phyloP scores from a whole-genome alignment of 2,113 vertebrate genomes.

The Bostrychus sinensis region DNA sequence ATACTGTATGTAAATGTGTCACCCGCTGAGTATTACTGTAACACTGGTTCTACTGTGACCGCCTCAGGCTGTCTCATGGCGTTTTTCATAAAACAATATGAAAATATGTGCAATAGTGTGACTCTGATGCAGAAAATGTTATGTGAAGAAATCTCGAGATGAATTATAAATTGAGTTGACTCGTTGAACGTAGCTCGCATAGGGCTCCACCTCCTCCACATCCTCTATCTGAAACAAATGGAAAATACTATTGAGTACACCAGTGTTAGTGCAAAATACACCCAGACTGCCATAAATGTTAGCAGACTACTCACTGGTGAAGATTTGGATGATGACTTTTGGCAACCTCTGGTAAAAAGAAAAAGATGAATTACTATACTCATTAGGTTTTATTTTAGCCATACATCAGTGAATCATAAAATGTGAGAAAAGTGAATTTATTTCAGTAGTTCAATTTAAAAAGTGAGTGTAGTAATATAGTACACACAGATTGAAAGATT shows the following conservation, averaged over 20 bases:
- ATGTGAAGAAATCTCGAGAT: conserved; percentile 60
- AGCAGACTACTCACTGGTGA: conserved; percentile 37
- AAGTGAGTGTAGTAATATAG: too few relatives aligned
- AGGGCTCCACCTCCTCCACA: conserved; percentile 78
- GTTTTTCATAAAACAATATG: conserved; percentile 32
- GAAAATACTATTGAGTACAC: not conserved
- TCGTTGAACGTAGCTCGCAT: conserved; percentile 80
- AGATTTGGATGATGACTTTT: conserved; percentile 28
- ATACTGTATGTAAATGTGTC: not conserved
- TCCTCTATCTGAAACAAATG: conserved; percentile 52
- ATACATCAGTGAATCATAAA: not conserved
- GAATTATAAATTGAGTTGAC: conserved; percentile 83
- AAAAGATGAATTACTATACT: not conserved
- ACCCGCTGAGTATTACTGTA: not conserved
- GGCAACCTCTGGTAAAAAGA: conserved; percentile 24
- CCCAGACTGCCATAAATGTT: not conserved
- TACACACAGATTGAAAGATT: too few relatives aligned
- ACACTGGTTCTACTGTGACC: not conserved
- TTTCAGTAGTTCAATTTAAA: too few relatives aligned
- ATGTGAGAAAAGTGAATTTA: too few relatives aligned
- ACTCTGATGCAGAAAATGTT: conserved; percentile 15
- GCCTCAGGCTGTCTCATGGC: not conserved
- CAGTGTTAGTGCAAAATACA: not conserved
- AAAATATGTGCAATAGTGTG: not conserved
- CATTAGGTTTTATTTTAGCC: too few relatives aligned